Conservation (phyloP, 2,888 invertebrate genomes). For the Yponomeuta cagnagella region DNA sequence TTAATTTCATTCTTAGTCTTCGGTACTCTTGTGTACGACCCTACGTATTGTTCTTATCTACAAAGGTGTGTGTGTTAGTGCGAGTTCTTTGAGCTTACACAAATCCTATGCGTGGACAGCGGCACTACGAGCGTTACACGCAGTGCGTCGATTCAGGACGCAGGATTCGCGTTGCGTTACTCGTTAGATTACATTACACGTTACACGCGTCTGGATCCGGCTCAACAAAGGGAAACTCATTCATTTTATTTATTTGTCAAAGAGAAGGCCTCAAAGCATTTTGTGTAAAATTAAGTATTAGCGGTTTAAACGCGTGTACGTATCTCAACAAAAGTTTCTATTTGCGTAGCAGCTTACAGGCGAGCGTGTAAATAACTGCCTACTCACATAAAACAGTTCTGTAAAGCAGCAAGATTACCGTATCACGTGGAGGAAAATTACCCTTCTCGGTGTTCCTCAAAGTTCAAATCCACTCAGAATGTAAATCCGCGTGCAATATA, state of each 20-base stretch:
- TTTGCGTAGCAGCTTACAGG: not conserved
- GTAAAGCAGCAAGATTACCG: not conserved
- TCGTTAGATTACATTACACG: too few relatives aligned
- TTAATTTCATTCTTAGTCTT: slow-evolving; percentile 12
- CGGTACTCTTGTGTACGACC: not conserved
- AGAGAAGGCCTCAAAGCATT: too few relatives aligned
- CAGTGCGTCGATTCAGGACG: too few relatives aligned
- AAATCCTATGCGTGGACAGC: too few relatives aligned
- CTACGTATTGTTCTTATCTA: not conserved
- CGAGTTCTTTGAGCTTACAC: too few relatives aligned
- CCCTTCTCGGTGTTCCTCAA: slow-evolving; percentile 6
- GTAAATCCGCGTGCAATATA: slow-evolving; percentile 9
- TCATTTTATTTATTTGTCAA: too few relatives aligned
- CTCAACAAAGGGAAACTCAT: too few relatives aligned
- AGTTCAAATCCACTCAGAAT: slow-evolving; percentile 6
- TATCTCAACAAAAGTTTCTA: not conserved
- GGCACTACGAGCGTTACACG: too few relatives aligned
- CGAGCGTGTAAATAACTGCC: not conserved
- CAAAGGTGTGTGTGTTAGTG: not conserved
- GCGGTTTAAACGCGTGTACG: not conserved
- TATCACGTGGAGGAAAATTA: slow-evolving; percentile 4
- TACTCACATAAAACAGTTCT: not conserved
- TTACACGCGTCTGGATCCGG: too few relatives aligned
- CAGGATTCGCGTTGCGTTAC: too few relatives aligned
- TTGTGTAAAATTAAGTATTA: not conserved